phyloP scores from a whole-genome alignment of 2,797 vertebrate species.

The Siniperca undulata region DNA sequence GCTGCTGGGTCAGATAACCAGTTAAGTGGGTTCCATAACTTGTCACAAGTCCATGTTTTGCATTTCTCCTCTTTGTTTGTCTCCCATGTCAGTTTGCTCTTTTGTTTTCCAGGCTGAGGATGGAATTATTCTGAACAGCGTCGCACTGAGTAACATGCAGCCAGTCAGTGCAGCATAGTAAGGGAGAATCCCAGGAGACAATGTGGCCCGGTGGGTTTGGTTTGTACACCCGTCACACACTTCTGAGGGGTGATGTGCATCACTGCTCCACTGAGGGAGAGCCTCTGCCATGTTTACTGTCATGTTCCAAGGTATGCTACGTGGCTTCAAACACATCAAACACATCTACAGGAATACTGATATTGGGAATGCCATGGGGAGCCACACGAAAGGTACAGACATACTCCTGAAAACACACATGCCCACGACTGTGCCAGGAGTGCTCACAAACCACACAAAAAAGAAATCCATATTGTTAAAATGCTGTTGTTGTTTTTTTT shows the following conservation, averaged over 20 bases:
- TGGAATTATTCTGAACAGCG: constrained; percentile 67
- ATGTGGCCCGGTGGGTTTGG: constrained; percentile 83
- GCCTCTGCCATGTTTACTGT: constrained; percentile 87
- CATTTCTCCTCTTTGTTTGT: constrained; percentile 64
- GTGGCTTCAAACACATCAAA: constrained; percentile 88
- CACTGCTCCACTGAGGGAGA: constrained; percentile 84
- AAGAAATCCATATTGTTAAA: constrained; percentile 34
- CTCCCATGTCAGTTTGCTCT: constrained; percentile 66
- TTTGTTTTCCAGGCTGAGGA: constrained; percentile 67
- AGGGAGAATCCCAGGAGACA: constrained; percentile 74
- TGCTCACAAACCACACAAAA: constrained; percentile 49
- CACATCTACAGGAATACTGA: constrained; percentile 86
- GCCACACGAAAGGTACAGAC: constrained; percentile 64
- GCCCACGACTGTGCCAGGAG: constrained; percentile 53
- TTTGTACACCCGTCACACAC: constrained; percentile 86
- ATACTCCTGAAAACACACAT: constrained; percentile 71
- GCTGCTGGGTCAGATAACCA: constrained; percentile 77
- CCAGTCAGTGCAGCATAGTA: constrained; percentile 69
- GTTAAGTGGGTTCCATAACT: constrained; percentile 79
- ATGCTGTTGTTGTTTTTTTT: neutral
- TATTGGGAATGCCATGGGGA: constrained; percentile 84
- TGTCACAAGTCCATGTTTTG: constrained; percentile 72
- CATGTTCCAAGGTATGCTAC: constrained; percentile 86
- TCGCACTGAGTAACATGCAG: constrained; percentile 69
- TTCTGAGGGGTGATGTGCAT: constrained; percentile 85